phyloP scores from a whole-genome alignment of 2,888 invertebrate species.

The Conus canariensis region DNA sequence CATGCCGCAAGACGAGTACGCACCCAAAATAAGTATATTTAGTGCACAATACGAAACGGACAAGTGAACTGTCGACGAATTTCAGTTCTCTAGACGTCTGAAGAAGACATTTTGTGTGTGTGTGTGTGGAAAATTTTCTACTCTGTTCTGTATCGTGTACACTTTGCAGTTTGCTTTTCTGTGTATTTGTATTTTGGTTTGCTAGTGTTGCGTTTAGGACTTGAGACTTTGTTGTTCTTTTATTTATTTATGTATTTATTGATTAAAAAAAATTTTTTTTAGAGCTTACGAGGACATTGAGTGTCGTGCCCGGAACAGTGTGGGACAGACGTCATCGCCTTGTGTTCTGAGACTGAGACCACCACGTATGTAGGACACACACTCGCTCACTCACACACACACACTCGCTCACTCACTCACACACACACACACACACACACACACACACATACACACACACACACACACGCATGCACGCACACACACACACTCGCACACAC shows the following conservation, averaged over 20 bases:
- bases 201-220: no score
- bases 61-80: no score
- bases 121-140: no score
- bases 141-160: no score
- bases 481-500: slow-evolving; percentile 9
- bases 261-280: background rate
- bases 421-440: background rate
- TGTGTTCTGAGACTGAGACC: background rate
- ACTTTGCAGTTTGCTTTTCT: no score
- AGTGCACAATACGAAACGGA: no score
- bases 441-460: background rate
- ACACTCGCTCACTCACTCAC: background rate
- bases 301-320: background rate
- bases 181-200: no score
- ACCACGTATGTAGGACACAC: background rate
- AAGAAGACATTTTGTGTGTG: no score
- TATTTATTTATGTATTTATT: background rate
- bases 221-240: background rate
- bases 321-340: background rate
- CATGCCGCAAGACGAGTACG: no score
- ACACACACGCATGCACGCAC: slow-evolving; percentile 8
- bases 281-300: slow-evolving; percentile 6
- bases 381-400: background rate
- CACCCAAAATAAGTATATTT: no score
- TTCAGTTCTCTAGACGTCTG: no score